Conservation (phyloP, 2,888 invertebrate species). For the Thelaira solivaga region DNA sequence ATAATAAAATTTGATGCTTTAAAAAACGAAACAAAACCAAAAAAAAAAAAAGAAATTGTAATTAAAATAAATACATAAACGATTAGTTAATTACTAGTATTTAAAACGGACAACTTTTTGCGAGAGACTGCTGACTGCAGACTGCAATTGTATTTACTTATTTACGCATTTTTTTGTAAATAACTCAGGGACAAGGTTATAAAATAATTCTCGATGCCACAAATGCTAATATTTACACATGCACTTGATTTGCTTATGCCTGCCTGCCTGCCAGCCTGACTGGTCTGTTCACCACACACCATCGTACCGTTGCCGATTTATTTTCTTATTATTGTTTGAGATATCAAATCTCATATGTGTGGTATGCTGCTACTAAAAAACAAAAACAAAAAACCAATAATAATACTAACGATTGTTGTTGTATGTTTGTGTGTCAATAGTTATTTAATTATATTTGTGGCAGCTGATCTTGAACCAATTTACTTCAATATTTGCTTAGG, state of each 20-base stretch:
- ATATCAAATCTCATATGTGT: conserved; percentile 50
- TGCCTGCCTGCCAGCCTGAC: too few relatives aligned
- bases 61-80: too few relatives aligned
- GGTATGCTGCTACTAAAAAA: too few relatives aligned
- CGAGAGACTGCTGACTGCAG: conserved; percentile 13
- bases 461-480: conserved; percentile 61
- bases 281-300: conserved; percentile 22
- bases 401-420: too few relatives aligned
- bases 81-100: neutral
- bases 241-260: neutral
- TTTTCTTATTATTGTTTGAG: conserved; percentile 39
- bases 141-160: conserved; percentile 30
- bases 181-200: conserved; percentile 53
- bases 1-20: too few relatives aligned
- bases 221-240: conserved; percentile 31
- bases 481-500: conserved; percentile 38
- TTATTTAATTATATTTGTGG: conserved; percentile 46
- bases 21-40: too few relatives aligned
- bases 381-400: neutral
- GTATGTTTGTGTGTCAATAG: conserved; percentile 26
- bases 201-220: conserved; percentile 44
- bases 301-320: conserved; percentile 23
- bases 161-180: conserved; percentile 48
- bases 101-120: conserved; percentile 15
- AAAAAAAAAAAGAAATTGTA: too few relatives aligned